phyloP scores from a whole-genome alignment of 2,888 invertebrate genomes.

The Hirtodrosophila histrioides region DNA sequence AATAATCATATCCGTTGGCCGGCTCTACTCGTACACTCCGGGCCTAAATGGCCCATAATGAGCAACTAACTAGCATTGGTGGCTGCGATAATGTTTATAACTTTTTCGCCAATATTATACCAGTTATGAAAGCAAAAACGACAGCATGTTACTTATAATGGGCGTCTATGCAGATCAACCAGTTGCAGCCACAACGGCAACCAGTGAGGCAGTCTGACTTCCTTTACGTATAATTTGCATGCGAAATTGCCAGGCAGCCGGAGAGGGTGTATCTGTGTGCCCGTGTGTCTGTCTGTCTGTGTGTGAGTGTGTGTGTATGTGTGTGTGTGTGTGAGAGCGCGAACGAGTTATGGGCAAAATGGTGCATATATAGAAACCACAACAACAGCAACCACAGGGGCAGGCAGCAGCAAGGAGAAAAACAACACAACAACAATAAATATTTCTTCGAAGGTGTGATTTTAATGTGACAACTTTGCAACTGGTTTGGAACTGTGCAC shows the following conservation, averaged over 20 bases:
- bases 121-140: conserved; percentile 54
- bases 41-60: conserved; percentile 55
- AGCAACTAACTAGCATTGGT: conserved; percentile 54
- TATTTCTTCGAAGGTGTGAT: conserved; percentile 75
- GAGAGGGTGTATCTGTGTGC: conserved; percentile 59
- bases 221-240: conserved; percentile 70
- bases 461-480: conserved; percentile 81
- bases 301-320: conserved; percentile 38
- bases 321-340: conserved; percentile 49
- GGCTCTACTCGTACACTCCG: conserved; percentile 14
- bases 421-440: conserved; percentile 58
- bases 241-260: conserved; percentile 55
- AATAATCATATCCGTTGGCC: conserved; percentile 63
- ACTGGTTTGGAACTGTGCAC: conserved; percentile 59
- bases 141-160: conserved; percentile 56
- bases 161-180: conserved; percentile 62
- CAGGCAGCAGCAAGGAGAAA: conserved; percentile 18
- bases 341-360: conserved; percentile 72
- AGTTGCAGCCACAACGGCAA: conserved; percentile 43
- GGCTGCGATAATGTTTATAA: conserved; percentile 54
- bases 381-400: conserved; percentile 41
- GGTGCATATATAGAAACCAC: conserved; percentile 50
- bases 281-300: conserved; percentile 26
- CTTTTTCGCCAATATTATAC: conserved; percentile 41
- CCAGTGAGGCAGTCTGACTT: conserved; percentile 46